These are phyloP conservation scores for Nephrotoma appendiculata DNA, from an alignment of 2,888 invertebrate genomes.

Conservation along the genomic window DNA sequence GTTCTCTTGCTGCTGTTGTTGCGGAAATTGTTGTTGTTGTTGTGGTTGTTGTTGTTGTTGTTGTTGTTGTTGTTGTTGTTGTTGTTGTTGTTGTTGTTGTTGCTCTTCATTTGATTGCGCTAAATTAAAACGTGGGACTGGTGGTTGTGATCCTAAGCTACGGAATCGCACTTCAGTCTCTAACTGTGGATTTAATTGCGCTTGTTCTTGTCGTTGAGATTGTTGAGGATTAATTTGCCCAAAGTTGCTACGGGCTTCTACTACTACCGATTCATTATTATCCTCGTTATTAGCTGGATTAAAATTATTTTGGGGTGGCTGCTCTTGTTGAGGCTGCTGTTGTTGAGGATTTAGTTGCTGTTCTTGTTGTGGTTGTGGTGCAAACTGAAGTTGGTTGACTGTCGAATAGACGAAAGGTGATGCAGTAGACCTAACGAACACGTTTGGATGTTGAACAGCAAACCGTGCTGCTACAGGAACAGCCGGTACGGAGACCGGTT, in stretches of 20 bases:
- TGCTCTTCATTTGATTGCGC: slow-evolving; percentile 12
- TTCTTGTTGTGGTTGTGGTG: slow-evolving; percentile 6
- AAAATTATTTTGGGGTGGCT: neutral
- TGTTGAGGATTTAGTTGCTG: slow-evolving; percentile 19
- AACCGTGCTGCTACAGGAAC: neutral
- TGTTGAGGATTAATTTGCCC: slow-evolving; percentile 11
- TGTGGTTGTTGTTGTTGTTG: slow-evolving; percentile 11
- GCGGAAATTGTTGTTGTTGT: slow-evolving; percentile 9
- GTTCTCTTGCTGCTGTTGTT: neutral
- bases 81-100: slow-evolving; percentile 7
- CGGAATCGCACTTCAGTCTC: neutral
- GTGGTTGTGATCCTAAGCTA: neutral
- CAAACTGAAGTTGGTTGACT: neutral
- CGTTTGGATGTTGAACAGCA: neutral
- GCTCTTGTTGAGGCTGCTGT: slow-evolving; percentile 20
- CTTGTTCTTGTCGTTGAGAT: slow-evolving; percentile 10
- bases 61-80: slow-evolving; percentile 8
- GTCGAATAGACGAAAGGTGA: neutral
- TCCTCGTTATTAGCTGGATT: neutral
- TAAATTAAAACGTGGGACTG: slow-evolving; percentile 4
- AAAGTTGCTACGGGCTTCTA: neutral
- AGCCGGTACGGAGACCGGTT: neutral
- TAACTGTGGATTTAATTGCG: neutral
- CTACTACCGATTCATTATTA: neutral
- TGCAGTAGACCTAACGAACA: slow-evolving; percentile 9